These are phyloP conservation scores for Scomberomorus guttatus DNA, from an alignment of 2,797 vertebrate species.

Conservation along the genomic window DNA sequence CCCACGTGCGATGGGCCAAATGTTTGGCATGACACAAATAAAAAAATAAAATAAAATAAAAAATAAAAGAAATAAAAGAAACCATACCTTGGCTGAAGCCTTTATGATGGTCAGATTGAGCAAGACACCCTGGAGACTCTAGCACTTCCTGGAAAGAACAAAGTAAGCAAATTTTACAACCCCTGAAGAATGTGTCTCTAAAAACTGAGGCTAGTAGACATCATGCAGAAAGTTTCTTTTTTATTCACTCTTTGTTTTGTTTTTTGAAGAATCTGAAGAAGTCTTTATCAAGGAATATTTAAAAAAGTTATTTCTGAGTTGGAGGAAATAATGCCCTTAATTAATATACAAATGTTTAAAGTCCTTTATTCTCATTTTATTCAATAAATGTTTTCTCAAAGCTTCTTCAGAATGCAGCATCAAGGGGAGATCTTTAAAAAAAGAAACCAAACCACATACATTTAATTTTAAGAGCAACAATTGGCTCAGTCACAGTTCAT, in stretches of 20 bases:
- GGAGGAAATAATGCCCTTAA: neutral
- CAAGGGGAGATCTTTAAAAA: neutral
- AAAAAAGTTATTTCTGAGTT: neutral
- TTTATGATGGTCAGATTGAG: conserved; percentile 49
- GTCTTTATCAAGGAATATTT: too few species aligned
- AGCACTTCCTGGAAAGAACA: conserved; percentile 62
- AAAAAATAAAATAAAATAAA: too few species aligned
- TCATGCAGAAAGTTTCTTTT: neutral
- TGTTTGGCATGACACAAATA: too few species aligned
- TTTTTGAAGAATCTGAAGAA: too few species aligned
- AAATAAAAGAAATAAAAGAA: too few species aligned
- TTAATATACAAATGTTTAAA: neutral
- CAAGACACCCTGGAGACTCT: conserved; percentile 39
- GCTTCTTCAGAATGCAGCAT: neutral
- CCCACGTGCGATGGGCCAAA: too few species aligned
- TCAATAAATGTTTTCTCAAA: neutral
- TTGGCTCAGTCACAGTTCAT: neutral
- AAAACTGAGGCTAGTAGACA: neutral
- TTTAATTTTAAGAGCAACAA: neutral
- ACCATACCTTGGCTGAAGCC: conserved; percentile 51
- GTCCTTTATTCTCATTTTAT: too few species aligned
- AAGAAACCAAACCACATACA: neutral
- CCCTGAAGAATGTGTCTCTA: neutral
- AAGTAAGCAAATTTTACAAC: neutral
- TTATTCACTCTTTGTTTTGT: too few species aligned